A percentile compares a stretch with the other conserved stretches of the same genome.
Evolutionary conservation across 2,113 vertebrate genomes (phyloP).

Genomic region (Thalassoma bifasciatum): DNA sequence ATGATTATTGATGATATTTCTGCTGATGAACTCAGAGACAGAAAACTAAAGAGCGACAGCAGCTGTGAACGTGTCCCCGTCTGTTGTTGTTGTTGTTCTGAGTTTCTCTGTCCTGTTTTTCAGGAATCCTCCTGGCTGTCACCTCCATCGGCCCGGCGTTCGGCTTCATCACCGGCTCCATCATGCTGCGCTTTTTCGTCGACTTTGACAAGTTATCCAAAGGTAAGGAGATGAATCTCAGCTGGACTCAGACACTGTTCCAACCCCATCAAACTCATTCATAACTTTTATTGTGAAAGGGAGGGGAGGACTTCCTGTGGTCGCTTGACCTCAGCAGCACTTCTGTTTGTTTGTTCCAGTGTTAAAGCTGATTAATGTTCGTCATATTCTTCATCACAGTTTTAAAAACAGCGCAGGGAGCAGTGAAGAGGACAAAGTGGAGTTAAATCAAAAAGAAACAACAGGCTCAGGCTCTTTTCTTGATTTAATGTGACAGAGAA

Average conservation of each 20-base stretch:
- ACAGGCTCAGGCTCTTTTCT: background rate
- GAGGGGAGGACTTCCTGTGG: slow-evolving; percentile 21
- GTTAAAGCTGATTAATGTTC: background rate
- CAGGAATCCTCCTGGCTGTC: slow-evolving; percentile 91
- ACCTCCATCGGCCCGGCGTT: slow-evolving; percentile 89
- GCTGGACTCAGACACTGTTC: background rate
- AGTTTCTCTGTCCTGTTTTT: background rate
- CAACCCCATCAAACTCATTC: background rate
- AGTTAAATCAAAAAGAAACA: background rate
- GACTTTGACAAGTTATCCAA: slow-evolving; percentile 87
- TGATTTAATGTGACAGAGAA: background rate
- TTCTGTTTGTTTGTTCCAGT: background rate
- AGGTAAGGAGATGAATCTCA: slow-evolving; percentile 78
- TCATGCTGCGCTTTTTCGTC: slow-evolving; percentile 88
- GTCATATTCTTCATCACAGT: background rate
- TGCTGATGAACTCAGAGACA: no score
- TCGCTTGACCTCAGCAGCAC: background rate
- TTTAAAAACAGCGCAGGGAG: background rate
- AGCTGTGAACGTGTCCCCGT: no score
- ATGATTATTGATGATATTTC: no score
- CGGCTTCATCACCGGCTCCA: slow-evolving; percentile 88
- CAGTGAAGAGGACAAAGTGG: no score
- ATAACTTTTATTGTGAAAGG: background rate
- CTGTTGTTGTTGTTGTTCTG: background rate
- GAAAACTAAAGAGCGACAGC: no score